Evolutionary conservation across 2,888 invertebrate species (phyloP).

Genomic region (Ormyrus pomaceus): DNA sequence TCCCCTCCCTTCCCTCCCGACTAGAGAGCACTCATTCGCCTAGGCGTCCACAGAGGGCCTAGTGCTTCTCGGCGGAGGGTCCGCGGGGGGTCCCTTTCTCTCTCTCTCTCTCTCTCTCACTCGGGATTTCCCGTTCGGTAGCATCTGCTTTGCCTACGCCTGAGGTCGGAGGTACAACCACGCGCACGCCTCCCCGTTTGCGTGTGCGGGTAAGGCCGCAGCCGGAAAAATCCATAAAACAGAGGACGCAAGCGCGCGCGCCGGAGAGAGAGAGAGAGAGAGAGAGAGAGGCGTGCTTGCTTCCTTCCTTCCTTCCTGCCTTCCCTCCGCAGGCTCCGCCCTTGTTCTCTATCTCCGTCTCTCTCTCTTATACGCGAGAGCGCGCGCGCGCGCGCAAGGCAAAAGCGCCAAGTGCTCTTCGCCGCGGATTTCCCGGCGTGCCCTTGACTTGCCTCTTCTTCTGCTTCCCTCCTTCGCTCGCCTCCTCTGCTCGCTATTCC

Average conservation of each 20-base stretch:
- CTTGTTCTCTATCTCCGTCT: background rate
- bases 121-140: too few relatives aligned
- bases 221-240: constrained; percentile 51
- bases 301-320: constrained; percentile 47
- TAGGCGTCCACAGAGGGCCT: too few relatives aligned
- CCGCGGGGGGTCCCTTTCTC: too few relatives aligned
- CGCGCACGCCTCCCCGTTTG: background rate
- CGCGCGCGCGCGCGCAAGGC: too few relatives aligned
- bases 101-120: too few relatives aligned
- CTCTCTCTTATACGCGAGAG: background rate
- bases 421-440: constrained; percentile 32
- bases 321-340: constrained; percentile 47
- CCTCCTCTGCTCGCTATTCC: background rate
- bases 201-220: constrained; percentile 4
- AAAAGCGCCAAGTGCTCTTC: background rate
- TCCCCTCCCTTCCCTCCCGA: background rate
- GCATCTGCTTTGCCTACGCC: too few relatives aligned
- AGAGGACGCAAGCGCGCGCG: constrained; percentile 16
- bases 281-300: constrained; percentile 28
- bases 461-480: background rate
- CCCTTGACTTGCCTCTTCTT: constrained; percentile 48
- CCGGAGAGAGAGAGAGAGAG: background rate
- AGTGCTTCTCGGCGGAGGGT: too few relatives aligned
- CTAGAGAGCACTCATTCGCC: too few relatives aligned
- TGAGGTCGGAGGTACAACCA: too few relatives aligned